Percentiles rank a stretch among this genome's conserved stretches.
Conservation (phyloP, 2,113 vertebrate species). For the Thunnus thynnus region DNA sequence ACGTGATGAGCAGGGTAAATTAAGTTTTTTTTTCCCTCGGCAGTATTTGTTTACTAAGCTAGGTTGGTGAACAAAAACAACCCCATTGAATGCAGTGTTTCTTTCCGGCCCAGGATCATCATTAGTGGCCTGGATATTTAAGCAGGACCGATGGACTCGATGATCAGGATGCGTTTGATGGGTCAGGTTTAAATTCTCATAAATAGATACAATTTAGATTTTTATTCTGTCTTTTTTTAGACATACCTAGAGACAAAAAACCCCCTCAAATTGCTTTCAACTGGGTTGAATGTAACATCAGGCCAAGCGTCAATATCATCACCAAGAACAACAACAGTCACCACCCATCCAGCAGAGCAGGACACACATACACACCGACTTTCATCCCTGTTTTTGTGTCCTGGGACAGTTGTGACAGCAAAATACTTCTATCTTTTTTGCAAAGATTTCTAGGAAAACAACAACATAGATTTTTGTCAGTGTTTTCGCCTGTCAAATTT, state of each 20-base stretch:
- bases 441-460: too few species aligned
- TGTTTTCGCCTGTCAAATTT: too few species aligned
- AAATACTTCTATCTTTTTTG: not conserved
- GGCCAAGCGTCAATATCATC: not conserved
- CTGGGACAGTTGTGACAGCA: too few species aligned
- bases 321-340: constrained; percentile 17
- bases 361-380: not conserved
- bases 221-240: not conserved
- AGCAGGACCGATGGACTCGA: constrained; percentile 49
- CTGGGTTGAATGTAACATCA: not conserved
- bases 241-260: not conserved
- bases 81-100: not conserved
- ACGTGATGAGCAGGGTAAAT: constrained; percentile 52
- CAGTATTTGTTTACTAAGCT: constrained; percentile 20
- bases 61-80: constrained; percentile 38
- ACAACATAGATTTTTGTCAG: too few species aligned
- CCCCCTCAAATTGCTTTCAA: not conserved
- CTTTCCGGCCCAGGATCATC: constrained; percentile 26
- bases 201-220: not conserved
- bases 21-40: not conserved
- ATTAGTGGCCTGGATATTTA: constrained; percentile 53
- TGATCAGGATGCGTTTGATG: constrained; percentile 40
- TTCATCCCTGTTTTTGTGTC: too few species aligned
- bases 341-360: constrained; percentile 5
- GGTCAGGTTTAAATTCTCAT: constrained; percentile 37